Base-by-base conservation (phyloP, 2,797 vertebrate species). In the Taeniopygia guttata region DNA sequence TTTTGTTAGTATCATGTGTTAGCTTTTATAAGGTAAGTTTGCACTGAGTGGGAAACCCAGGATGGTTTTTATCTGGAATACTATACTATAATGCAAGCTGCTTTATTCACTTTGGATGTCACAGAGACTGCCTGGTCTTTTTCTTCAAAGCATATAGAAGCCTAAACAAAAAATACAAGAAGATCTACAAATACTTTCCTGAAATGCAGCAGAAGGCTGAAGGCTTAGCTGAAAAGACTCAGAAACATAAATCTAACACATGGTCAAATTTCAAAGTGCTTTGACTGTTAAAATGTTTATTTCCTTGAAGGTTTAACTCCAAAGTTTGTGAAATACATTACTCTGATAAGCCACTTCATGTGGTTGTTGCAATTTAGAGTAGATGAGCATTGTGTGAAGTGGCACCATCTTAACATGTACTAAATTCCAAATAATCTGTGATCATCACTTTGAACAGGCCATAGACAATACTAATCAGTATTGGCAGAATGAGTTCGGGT, bases 401-500 rank as follows among this genome's bases (percentile, higher is more conserved):
- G 36, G 10, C 75, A 15, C 52, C 64, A 75, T 74, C 64, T 46
- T 26, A 81, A 11, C 38, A 58, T 79, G 32, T 58, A 4, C 70
- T 76, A 7, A 69, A 86, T 51, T 66, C 83, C 25, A 18, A 11
- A 43, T 73, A 5, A 3, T 82, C 67, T 79, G 46, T 52, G 51
- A 34, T 90, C 29, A 21, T 67, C 0, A 17, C 32, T 60, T 91
- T 7, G 58, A 85, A 40, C 48, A 59, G 56, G 22, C 36, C 63
- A 14, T 59, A 32, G 63, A 43, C 0, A 1, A 26, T 84, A n/a
- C 52, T 94, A 89, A 95, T 84, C 83, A 68, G 7, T 77, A 92
- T 84, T 89, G 92, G 74, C 95, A 95, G 92, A 95, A 92, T 93
- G 93, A 96, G 80, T 96, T 96, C 93, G 84, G 59, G 38, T 94